A percentile compares a stretch with the other conserved stretches of the same genome.
phyloP scores from a whole-genome alignment of 2,113 vertebrate genomes.

The Alaudala cheleensis region DNA sequence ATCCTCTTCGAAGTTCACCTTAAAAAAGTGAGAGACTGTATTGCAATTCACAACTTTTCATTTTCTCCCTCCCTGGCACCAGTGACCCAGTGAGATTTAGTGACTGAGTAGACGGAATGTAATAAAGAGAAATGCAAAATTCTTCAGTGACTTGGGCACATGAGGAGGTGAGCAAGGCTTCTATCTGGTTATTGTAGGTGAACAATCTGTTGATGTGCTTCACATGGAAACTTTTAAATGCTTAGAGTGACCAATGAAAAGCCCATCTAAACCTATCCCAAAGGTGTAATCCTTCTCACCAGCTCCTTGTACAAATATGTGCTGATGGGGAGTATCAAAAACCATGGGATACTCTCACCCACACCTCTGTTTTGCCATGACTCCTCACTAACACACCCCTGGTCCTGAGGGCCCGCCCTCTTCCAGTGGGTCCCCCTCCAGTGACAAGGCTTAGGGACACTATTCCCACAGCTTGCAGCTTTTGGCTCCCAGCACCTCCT shows the following conservation, averaged over 20 bases:
- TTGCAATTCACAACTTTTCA: not conserved
- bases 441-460: not conserved
- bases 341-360: not conserved
- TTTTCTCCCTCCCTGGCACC: not conserved
- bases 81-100: not conserved
- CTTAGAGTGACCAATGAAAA: not conserved
- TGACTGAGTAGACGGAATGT: not conserved
- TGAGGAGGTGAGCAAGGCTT: not conserved
- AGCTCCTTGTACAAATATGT: not conserved
- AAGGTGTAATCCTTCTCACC: not conserved
- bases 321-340: not conserved
- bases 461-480: not conserved
- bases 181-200: not conserved
- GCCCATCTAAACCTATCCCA: not conserved
- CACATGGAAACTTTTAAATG: not conserved
- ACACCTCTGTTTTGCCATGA: not conserved
- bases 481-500: not conserved
- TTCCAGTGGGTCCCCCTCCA: not conserved
- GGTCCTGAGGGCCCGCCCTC: not conserved
- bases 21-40: not conserved
- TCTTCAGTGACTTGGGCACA: not conserved
- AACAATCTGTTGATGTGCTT: not conserved
- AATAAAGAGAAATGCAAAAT: not conserved
- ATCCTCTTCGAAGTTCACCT: conserved; percentile 95
- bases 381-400: not conserved